Conservation (phyloP, 2,113 vertebrate species). For the Zootoca vivipara region DNA sequence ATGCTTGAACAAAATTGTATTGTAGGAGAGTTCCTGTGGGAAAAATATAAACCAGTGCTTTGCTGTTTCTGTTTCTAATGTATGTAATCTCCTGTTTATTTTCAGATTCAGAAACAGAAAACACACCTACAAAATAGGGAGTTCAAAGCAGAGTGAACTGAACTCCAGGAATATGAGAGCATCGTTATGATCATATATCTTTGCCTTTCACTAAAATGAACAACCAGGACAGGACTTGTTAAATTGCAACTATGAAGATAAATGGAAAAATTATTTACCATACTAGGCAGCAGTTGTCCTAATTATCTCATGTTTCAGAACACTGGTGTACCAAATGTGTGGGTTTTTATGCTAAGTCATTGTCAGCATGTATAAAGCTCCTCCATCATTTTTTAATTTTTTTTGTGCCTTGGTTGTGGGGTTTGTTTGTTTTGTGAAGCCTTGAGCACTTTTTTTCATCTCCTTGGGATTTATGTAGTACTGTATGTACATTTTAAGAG, state of each 20-base stretch:
- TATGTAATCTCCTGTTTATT: conserved; percentile 38
- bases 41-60: neutral
- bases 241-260: conserved; percentile 44
- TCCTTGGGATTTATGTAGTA: neutral
- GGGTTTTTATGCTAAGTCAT: conserved; percentile 26
- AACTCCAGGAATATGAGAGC: conserved; percentile 69
- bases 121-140: conserved; percentile 41
- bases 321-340: conserved; percentile 32
- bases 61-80: neutral
- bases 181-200: conserved; percentile 54
- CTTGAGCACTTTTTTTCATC: conserved; percentile 19
- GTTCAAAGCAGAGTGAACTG: conserved; percentile 52
- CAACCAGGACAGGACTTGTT: conserved; percentile 9
- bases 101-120: conserved; percentile 75
- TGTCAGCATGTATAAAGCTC: conserved; percentile 14
- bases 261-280: conserved; percentile 11
- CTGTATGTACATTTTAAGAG: neutral
- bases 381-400: neutral
- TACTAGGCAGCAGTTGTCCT: neutral
- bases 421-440: neutral
- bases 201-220: conserved; percentile 40
- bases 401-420: conserved; percentile 14
- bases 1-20: neutral
- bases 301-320: conserved; percentile 9
- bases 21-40: neutral